A percentile compares a stretch with the other conserved stretches of the same genome.
phyloP scores from a whole-genome alignment of 2,113 vertebrate species.

The Varanus komodoensis region DNA sequence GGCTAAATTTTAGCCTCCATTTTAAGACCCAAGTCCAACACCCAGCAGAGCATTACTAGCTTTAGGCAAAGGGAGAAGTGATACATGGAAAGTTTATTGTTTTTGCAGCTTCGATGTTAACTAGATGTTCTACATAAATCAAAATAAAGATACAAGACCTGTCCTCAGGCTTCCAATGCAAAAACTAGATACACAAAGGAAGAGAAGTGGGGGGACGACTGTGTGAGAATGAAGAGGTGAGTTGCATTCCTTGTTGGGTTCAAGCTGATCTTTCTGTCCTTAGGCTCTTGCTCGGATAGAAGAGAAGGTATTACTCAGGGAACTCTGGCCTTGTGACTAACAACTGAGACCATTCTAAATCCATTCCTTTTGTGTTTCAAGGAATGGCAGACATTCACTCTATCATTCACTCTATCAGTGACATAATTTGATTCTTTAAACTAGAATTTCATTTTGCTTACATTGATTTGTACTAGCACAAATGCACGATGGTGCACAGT shows the following conservation, averaged over 20 bases:
- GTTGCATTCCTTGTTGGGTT: not conserved
- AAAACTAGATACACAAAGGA: not conserved
- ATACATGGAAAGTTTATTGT: not conserved
- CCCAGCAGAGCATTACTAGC: not conserved
- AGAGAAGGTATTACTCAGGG: not conserved
- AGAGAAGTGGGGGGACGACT: not conserved
- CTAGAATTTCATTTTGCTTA: no score
- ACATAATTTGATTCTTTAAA: no score
- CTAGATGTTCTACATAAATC: not conserved
- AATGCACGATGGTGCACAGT: no score
- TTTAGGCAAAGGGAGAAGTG: not conserved
- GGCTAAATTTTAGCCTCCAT: not conserved
- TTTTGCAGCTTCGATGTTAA: not conserved
- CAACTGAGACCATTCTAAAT: not conserved
- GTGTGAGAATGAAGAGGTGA: not conserved
- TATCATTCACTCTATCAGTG: no score
- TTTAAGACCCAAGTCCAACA: not conserved
- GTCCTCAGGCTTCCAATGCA: not conserved
- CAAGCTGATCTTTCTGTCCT: not conserved
- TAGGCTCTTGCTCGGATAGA: not conserved
- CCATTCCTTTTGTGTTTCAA: no score
- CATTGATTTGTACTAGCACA: no score
- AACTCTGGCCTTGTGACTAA: no score
- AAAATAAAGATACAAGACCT: not conserved
- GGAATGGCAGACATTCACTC: no score